phyloP scores from a whole-genome alignment of 2,888 invertebrate species.

The Callinectes sapidus region DNA sequence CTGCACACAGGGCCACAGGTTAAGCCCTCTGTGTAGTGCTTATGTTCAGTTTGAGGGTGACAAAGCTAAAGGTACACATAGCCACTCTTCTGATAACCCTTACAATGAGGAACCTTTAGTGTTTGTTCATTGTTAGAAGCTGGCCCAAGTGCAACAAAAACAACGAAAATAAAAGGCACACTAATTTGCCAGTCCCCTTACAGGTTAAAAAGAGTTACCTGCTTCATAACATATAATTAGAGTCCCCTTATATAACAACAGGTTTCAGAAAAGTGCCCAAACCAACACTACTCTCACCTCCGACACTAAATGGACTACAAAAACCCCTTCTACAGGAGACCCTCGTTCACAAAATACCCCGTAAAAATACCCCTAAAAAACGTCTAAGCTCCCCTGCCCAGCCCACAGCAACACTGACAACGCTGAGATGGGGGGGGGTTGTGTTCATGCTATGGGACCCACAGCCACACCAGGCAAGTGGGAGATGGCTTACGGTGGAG shows the following conservation, averaged over 20 bases:
- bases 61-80: background rate
- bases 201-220: too few species aligned
- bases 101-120: background rate
- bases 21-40: background rate
- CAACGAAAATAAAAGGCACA: too few species aligned
- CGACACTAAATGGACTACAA: background rate
- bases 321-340: background rate
- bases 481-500: conserved; percentile 17
- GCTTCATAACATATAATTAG: too few species aligned
- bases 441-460: background rate
- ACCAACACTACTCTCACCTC: background rate
- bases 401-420: background rate
- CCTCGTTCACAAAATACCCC: background rate
- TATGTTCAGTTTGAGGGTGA: background rate
- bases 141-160: too few species aligned
- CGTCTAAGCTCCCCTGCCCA: background rate
- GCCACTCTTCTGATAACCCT: background rate
- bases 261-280: background rate
- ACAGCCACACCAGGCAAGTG: background rate
- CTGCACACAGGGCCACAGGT: background rate
- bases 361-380: background rate
- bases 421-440: background rate
- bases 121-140: too few species aligned
- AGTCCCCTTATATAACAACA: background rate
- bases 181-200: too few species aligned